phyloP scores from a whole-genome alignment of 2,113 vertebrate species.

The Sarotherodon lohbergeri region DNA sequence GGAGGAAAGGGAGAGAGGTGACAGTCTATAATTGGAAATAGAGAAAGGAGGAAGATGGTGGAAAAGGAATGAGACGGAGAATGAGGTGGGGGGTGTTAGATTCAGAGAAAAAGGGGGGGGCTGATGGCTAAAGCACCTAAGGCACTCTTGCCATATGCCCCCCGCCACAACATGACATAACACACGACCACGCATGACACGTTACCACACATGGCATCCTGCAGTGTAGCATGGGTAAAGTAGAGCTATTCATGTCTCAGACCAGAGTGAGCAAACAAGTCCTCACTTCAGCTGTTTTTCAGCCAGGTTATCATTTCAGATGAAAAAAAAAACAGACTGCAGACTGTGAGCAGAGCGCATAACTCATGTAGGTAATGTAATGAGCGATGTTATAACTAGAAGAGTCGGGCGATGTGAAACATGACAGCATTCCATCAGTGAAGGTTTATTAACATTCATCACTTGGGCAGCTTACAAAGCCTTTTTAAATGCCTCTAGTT shows the following conservation, averaged over 20 bases:
- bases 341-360: background rate
- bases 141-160: constrained; percentile 25
- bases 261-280: background rate
- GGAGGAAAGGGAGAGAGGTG: constrained; percentile 20
- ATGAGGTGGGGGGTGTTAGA: background rate
- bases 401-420: background rate
- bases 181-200: constrained; percentile 33
- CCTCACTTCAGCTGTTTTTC: background rate
- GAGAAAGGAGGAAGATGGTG: constrained; percentile 24
- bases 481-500: constrained; percentile 11
- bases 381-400: background rate
- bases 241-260: background rate
- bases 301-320: background rate
- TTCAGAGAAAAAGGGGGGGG: background rate
- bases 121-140: background rate
- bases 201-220: constrained; percentile 7
- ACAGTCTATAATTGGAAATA: constrained; percentile 48
- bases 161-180: constrained; percentile 33
- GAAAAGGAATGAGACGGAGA: background rate
- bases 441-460: constrained; percentile 34
- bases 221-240: background rate
- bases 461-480: background rate
- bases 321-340: background rate
- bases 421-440: background rate
- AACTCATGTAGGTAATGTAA: constrained; percentile 9